Evolutionary conservation across 2,113 vertebrate species (phyloP), one percentile per base, ranked within the genome.

Genomic region (Halcyon senegalensis): DNA sequence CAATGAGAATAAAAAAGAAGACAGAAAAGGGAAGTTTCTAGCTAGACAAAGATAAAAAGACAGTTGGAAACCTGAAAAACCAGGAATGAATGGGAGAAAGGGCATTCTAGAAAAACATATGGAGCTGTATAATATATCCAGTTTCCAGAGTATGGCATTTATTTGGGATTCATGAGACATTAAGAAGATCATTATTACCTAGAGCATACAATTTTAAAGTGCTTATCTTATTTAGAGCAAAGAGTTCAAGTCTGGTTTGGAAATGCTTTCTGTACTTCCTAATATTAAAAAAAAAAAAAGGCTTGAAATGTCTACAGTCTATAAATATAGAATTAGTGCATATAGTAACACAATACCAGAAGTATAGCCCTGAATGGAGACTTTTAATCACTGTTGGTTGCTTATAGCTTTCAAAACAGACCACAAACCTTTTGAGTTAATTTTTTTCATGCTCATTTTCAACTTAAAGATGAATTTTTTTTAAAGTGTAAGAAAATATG

Each of bases 271-370:
- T 78, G 33, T 48, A 14, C 8, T 51, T 41, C 33, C 39, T 31
- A 46, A 12, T 21, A 28, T 24, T 11, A 11, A 21, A 48, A 48
- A 23, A 23, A 48, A 48, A 48, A 48, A 48, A 5, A 11, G 48
- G 18, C 10, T 69, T 1, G 1, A 7, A 30, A 24, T 44, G 1
- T 46, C 27, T 78, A 8, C 8, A 23, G 13, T 16, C 5, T 51
- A 62, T 63, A 64, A 64, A 80, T 33, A 7, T 14, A 53, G 31
- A 83, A 62, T 10, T 37, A 69, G 18, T 60, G 7, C 13, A 50
- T 69, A 25, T n/a, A 79, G 5, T 28, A 69, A 43, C 25, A 59
- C 17, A 55, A 58, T 43, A 35, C 11, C 13, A 59, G 10, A 80
- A 69, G 4, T 50, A 75, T 16, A 55, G 12, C 18, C 35, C 8